Evolutionary conservation across 2,113 vertebrate species (phyloP).

Genomic region (Sula dactylatra): DNA sequence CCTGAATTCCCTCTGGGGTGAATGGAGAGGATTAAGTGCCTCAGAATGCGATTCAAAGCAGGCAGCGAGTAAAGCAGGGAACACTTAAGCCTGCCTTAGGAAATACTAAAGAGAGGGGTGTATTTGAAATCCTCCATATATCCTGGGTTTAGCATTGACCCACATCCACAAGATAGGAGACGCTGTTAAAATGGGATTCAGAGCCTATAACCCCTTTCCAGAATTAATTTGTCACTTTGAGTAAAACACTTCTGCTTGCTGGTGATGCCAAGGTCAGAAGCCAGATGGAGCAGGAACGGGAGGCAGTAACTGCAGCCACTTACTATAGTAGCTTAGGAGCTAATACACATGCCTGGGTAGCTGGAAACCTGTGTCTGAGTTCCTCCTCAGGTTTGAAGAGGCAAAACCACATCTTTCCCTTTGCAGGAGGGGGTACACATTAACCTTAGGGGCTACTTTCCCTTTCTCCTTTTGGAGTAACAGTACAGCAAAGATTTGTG

Average conservation of each 20-base stretch:
- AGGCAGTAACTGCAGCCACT: neutral
- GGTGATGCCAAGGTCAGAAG: neutral
- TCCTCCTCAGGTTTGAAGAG: neutral
- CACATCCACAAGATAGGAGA: neutral
- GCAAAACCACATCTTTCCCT: neutral
- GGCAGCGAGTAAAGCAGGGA: neutral
- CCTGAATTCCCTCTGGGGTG: neutral
- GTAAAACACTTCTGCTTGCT: neutral
- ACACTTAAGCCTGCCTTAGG: constrained; percentile 51
- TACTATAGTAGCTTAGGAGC: neutral
- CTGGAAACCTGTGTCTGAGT: neutral
- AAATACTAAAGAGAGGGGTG: constrained; percentile 12
- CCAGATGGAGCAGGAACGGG: neutral
- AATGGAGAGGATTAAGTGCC: constrained; percentile 31
- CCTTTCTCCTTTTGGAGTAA: neutral
- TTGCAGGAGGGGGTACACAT: neutral
- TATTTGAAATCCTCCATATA: constrained; percentile 6
- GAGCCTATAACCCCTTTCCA: neutral
- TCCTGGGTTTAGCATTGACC: constrained; percentile 21
- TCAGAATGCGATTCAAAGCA: constrained; percentile 39
- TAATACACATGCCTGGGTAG: neutral
- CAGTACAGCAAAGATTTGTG: neutral
- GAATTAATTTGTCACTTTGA: neutral
- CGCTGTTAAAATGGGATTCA: constrained; percentile 29
- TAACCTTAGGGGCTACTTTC: neutral